Conservation (phyloP, 2,797 vertebrate genomes). For the Heteromormyrus szaboi region DNA sequence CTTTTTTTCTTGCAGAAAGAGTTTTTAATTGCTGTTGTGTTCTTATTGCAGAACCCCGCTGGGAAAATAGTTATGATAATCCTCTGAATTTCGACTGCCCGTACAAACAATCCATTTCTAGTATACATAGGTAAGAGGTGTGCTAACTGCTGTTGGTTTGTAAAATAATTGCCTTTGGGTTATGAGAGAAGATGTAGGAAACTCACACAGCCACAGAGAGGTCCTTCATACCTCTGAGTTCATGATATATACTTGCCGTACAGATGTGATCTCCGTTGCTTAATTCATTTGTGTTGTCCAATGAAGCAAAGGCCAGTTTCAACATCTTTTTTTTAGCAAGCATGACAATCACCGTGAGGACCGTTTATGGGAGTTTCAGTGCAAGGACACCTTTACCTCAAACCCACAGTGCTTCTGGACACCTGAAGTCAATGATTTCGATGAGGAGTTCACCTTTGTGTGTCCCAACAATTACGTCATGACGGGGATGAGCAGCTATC, state of each 20-base stretch:
- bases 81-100: constrained; percentile 4
- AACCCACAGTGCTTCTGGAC: constrained; percentile 19
- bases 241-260: neutral
- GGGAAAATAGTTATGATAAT: constrained; percentile 19
- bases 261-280: neutral
- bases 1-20: neutral
- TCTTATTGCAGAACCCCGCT: neutral
- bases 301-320: neutral
- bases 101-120: neutral
- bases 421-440: constrained; percentile 27
- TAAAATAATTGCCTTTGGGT: neutral
- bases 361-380: constrained; percentile 25
- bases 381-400: constrained; percentile 19
- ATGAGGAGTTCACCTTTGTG: constrained; percentile 10
- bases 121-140: constrained; percentile 23
- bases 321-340: neutral
- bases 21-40: neutral
- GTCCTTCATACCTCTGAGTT: neutral
- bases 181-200: neutral
- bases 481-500: constrained; percentile 26
- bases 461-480: constrained; percentile 25
- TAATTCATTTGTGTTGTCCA: neutral
- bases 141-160: neutral
- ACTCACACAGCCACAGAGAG: neutral
- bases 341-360: neutral